Base-by-base conservation (phyloP, 2,113 vertebrate species). In the Pseudopodoces humilis region DNA sequence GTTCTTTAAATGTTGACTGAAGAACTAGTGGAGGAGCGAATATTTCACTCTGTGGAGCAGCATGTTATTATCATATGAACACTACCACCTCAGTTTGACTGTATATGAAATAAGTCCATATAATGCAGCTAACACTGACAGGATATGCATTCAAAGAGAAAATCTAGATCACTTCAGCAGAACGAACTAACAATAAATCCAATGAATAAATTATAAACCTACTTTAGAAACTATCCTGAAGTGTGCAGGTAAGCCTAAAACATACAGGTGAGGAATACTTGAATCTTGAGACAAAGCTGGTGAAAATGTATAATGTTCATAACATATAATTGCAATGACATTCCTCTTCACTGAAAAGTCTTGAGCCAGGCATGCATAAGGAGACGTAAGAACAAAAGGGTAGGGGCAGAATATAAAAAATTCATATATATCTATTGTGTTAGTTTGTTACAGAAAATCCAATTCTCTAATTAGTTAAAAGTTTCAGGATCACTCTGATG, bases 1-100 rank as follows among this genome's bases (percentile, higher is more conserved):
- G 9, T 35, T 90, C 27, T 96, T 86, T 79, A 86, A 94, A 94
- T 80, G 67, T 30, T 95, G 87, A 77, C 55, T 49, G 69, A 94
- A 47, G n/a, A 62, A 76, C 31, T 46, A 83, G 16, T 31, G 19
- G 28, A 68, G 37, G 47, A 93, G 72, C 71, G 39, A 76, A 16
- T 68, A 80, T 35, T 47, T 71, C 49, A 17, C 4, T 43, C 14
- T 19, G 5, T n/a, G 35, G 31, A 50, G 14, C 20, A 91, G 41
- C 18, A 68, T 24, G 22, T 30, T 18, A 56, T 80, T 83, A 56
- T 50, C 41, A 3, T 27, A 52, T 31, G 14, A 59, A 62, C 27
- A 35, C 9, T 47, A 76, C 15, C 10, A 68, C 5, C n/a, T 87
- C n/a, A 15, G 33, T 47, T 88, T 2, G 15, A 20, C 22, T 62